phyloP scores from a whole-genome alignment of 2,113 vertebrate genomes.

The Mormoops blainvillei region DNA sequence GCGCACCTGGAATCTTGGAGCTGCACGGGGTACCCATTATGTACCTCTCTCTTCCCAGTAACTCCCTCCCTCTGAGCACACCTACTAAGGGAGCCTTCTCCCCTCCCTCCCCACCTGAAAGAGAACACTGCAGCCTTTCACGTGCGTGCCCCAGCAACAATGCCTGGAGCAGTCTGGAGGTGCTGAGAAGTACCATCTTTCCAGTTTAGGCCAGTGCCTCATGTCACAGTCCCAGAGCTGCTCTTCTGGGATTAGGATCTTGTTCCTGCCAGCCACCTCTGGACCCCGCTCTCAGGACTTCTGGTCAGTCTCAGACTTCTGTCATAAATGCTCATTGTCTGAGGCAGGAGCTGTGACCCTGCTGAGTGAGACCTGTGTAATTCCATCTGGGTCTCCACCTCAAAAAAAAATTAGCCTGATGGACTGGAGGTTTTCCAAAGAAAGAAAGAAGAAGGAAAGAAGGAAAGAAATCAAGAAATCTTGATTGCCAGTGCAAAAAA shows the following conservation, averaged over 20 bases:
- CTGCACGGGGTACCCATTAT: fast-evolving
- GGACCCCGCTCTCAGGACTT: neutral
- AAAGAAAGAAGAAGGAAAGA: neutral
- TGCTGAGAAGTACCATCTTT: neutral
- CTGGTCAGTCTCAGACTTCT: neutral
- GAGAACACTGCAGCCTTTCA: neutral
- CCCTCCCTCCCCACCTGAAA: neutral
- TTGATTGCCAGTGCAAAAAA: neutral
- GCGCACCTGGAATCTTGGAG: neutral
- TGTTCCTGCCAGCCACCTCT: neutral
- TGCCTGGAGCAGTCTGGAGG: neutral
- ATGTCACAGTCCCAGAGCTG: neutral
- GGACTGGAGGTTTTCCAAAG: neutral
- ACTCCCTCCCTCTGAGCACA: too few relatives aligned
- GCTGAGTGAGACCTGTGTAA: neutral
- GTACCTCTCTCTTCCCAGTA: neutral
- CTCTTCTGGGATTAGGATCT: neutral
- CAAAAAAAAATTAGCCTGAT: neutral
- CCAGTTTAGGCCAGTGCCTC: neutral
- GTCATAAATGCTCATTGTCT: neutral
- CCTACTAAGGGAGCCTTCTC: neutral
- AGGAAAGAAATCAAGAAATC: neutral
- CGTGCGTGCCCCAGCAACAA: fast-evolving
- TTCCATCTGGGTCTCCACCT: neutral
- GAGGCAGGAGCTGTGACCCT: neutral